phyloP scores from a whole-genome alignment of 2,797 vertebrate genomes.

The Smutsia temminckii region DNA sequence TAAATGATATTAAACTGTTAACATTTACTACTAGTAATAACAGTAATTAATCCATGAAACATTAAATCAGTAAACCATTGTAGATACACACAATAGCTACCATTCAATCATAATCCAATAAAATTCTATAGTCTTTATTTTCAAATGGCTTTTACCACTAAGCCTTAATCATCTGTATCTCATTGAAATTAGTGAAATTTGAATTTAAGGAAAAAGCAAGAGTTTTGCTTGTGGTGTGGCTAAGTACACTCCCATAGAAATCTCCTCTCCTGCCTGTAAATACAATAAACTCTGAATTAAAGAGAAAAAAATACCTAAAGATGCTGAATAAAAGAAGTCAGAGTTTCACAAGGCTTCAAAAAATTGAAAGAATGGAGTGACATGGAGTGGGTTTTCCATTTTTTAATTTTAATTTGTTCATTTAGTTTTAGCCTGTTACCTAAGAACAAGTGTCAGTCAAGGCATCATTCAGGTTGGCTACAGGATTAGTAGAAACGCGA shows the following conservation, averaged over 20 bases:
- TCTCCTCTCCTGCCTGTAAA: not conserved
- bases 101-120: not conserved
- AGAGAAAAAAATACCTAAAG: not conserved
- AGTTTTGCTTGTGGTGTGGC: not conserved
- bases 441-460: not conserved
- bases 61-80: not conserved
- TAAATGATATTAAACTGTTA: not conserved
- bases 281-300: not conserved
- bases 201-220: not conserved
- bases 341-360: not conserved
- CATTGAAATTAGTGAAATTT: not conserved
- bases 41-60: not conserved
- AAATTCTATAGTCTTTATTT: constrained; percentile 13
- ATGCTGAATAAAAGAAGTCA: not conserved
- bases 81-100: not conserved
- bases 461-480: not conserved
- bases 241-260: not conserved
- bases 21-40: not conserved
- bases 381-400: not conserved
- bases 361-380: not conserved
- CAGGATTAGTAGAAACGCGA: not conserved
- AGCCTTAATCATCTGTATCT: not conserved
- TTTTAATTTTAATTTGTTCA: not conserved
- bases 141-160: not conserved
- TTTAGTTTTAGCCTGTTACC: not conserved